Evolutionary conservation across 1,140 invertebrate genomes (phyloP).

Genomic region (Pollicipes pollicipes): DNA sequence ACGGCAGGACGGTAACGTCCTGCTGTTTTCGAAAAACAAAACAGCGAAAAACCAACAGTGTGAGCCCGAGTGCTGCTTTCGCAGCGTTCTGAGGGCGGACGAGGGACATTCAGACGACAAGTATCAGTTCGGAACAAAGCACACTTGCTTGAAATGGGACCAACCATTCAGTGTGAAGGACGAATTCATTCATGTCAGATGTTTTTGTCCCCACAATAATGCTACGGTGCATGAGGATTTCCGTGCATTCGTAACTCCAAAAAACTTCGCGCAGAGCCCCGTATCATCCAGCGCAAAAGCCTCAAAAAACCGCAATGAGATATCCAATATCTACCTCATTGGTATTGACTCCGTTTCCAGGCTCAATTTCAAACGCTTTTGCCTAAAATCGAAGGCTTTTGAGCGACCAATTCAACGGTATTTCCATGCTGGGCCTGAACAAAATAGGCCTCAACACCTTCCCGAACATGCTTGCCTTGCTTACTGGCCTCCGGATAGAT

Average conservation of each 20-base stretch:
- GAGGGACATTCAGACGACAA: background rate
- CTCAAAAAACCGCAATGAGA: background rate
- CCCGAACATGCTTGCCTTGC: slow-evolving; percentile 53
- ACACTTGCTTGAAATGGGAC: background rate
- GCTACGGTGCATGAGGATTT: background rate
- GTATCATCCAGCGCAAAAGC: background rate
- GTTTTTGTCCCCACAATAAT: background rate
- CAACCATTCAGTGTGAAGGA: background rate
- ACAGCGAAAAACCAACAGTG: no score
- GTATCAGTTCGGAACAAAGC: background rate
- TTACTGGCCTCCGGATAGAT: slow-evolving; percentile 41
- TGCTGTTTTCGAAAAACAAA: background rate
- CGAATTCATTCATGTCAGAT: background rate
- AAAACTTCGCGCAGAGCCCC: no score
- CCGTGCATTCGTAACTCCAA: background rate
- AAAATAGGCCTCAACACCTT: slow-evolving; percentile 70
- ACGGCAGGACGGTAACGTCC: background rate
- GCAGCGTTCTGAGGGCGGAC: background rate
- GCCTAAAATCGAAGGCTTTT: slow-evolving; percentile 45
- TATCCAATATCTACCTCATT: slow-evolving; percentile 50
- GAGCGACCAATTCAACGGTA: slow-evolving; percentile 33
- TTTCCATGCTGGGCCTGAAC: slow-evolving; percentile 57
- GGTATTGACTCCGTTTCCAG: slow-evolving; percentile 72
- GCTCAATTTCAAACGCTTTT: slow-evolving; percentile 64
- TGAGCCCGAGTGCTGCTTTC: background rate